Evolutionary conservation across 2,113 vertebrate species (phyloP), one percentile per base, ranked within the genome.

Genomic region (Crocuta crocuta): DNA sequence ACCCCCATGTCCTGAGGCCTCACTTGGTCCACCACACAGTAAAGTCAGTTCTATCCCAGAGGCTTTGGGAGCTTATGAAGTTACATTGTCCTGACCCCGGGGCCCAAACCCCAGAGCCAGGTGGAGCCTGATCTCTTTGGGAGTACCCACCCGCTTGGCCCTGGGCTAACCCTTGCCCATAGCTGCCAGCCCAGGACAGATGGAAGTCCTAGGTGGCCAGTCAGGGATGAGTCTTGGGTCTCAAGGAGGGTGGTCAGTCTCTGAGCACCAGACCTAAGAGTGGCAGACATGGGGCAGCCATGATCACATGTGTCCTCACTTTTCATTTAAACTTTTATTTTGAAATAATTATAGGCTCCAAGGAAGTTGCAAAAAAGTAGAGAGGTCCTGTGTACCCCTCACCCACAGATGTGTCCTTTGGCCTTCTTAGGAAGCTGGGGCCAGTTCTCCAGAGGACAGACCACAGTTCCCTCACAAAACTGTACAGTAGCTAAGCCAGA

Each of bases 341-440:
- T 92, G 35, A 96, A 95, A 87, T 96, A 91, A 88, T 66, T 76
- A 31, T 33, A 81, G 61, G 68, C 13, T 85, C 71, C 92, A 6
- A 91, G 71, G 53, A 73, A 86, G 10, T 83, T 92, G 58, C n/a
- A 83, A 89, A 94, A 95, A 97, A 33, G 28, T 39, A 85, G 45
- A 89, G 24, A 84, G 23, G 16, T 83, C 82, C 61, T 45, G 4
- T 28, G 35, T n/a, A n/a, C 16, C 2, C 2, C 65, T 58, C 19
- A 31, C 10, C 31, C 28, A 16, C 12, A 16, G n/a, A 28, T 33
- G 19, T 70, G n/a, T 35, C 21, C 24, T 53, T 91, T 45, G 45
- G 80, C 35, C 48, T 78, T 58, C 90, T 66, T 86, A 35, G 55
- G 39, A 12, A 55, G 24, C 15, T 39, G 24, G 28, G 15, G 5